Percentiles rank a stretch among this genome's conserved stretches.
These are phyloP conservation scores for Neoaliturus tenellus DNA, from an alignment of 2,888 invertebrate species.

Conservation along the genomic window DNA sequence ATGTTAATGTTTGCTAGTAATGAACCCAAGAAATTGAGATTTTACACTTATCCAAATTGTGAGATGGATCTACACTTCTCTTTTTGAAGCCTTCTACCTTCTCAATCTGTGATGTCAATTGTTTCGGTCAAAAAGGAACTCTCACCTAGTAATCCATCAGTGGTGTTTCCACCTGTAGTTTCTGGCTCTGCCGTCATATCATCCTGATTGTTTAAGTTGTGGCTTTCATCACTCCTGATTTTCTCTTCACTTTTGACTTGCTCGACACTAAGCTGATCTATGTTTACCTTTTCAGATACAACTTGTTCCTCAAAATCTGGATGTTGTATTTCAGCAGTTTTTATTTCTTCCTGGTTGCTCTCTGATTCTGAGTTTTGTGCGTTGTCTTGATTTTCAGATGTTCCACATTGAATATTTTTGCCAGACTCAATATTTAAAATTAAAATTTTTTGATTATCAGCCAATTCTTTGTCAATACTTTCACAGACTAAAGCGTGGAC, in stretches of 20 bases:
- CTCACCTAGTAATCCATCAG: neutral
- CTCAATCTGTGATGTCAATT: neutral
- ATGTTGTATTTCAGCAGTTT: neutral
- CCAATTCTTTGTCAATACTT: neutral
- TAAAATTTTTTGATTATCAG: neutral
- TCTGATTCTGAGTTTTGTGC: neutral
- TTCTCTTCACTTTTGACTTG: neutral
- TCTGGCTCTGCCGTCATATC: neutral
- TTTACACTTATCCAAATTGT: too few relatives aligned
- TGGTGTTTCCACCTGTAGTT: neutral
- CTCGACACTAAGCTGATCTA: too few relatives aligned
- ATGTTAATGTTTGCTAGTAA: too few relatives aligned
- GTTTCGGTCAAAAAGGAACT: neutral
- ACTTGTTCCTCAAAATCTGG: neutral
- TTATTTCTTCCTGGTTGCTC: neutral
- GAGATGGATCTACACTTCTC: too few relatives aligned
- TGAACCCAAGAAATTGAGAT: too few relatives aligned
- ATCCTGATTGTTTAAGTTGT: neutral
- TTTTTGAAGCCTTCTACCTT: neutral
- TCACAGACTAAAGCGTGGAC: neutral
- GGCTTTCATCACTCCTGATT: neutral
- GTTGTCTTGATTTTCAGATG: neutral
- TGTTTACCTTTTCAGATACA: neutral
- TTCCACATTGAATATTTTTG: slow-evolving; percentile 7
- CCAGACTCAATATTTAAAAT: neutral